Evolutionary conservation across 2,888 invertebrate genomes (phyloP).

Genomic region (Tipula helvola): DNA sequence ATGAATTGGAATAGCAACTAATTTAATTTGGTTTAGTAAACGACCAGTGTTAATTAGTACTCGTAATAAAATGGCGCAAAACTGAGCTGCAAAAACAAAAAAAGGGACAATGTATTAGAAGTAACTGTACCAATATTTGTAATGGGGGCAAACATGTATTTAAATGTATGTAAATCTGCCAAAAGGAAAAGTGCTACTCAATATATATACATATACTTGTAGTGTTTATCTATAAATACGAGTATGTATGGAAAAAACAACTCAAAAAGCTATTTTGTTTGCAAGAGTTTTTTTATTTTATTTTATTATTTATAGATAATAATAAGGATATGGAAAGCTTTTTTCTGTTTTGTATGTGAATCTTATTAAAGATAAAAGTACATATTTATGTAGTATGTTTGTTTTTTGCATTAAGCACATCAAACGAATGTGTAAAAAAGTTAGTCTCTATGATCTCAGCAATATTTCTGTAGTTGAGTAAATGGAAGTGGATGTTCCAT

Average conservation of each 20-base stretch:
- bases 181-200: not conserved
- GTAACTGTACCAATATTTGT: not conserved
- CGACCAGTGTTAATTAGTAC: not conserved
- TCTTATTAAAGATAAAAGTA: not conserved
- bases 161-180: not conserved
- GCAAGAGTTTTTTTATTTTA: not conserved
- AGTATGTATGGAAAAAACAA: not conserved
- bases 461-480: too few species aligned
- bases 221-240: too few species aligned
- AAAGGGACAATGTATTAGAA: not conserved
- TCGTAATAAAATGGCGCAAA: not conserved
- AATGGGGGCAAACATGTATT: not conserved
- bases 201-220: not conserved
- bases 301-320: not conserved
- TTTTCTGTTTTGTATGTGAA: not conserved
- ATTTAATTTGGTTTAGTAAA: not conserved
- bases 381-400: not conserved
- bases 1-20: not conserved
- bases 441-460: not conserved
- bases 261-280: not conserved
- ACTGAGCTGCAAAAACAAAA: not conserved
- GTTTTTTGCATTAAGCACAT: not conserved
- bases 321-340: not conserved
- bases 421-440: too few species aligned
- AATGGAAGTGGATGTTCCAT: too few species aligned